phyloP scores from a whole-genome alignment of 2,888 invertebrate species.

The Drosophila siamana region DNA sequence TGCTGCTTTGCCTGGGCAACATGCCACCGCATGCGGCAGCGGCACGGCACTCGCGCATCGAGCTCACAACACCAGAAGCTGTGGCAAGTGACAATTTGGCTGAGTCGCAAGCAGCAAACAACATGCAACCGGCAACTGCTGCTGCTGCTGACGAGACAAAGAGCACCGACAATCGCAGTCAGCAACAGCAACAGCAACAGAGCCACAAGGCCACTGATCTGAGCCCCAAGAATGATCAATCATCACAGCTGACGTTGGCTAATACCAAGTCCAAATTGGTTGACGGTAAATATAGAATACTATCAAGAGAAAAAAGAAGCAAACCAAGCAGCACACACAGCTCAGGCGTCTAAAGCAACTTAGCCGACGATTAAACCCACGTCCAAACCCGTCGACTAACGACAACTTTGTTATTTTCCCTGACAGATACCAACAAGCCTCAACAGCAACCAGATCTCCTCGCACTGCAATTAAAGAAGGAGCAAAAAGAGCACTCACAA shows the following conservation, averaged over 20 bases:
- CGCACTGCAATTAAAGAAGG: conserved; percentile 35
- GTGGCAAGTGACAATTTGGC: conserved; percentile 75
- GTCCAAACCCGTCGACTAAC: conserved; percentile 44
- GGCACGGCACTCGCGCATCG: conserved; percentile 83
- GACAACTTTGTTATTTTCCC: conserved; percentile 54
- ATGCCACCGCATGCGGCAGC: conserved; percentile 64
- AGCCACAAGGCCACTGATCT: conserved; percentile 41
- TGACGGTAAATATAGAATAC: conserved; percentile 55
- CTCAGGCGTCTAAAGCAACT: conserved; percentile 7
- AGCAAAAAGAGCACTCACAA: conserved; percentile 24
- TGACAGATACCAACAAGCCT: conserved; percentile 57
- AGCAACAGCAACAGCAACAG: conserved; percentile 31
- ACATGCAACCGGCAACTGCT: conserved; percentile 17
- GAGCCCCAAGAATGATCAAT: conserved; percentile 63
- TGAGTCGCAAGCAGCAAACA: conserved; percentile 60
- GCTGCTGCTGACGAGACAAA: conserved; percentile 66
- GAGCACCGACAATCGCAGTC: conserved; percentile 80
- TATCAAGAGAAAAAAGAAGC: background rate
- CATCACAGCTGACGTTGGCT: conserved; percentile 61
- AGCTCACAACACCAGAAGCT: conserved; percentile 62
- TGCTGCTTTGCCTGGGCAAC: conserved; percentile 48
- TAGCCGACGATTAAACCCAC: conserved; percentile 30
- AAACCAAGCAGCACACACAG: background rate
- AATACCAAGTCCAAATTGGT: conserved; percentile 55
- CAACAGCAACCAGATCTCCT: conserved; percentile 5